Base-by-base conservation (phyloP, 2,888 invertebrate genomes). In the Scelioninae gen. 1 region DNA sequence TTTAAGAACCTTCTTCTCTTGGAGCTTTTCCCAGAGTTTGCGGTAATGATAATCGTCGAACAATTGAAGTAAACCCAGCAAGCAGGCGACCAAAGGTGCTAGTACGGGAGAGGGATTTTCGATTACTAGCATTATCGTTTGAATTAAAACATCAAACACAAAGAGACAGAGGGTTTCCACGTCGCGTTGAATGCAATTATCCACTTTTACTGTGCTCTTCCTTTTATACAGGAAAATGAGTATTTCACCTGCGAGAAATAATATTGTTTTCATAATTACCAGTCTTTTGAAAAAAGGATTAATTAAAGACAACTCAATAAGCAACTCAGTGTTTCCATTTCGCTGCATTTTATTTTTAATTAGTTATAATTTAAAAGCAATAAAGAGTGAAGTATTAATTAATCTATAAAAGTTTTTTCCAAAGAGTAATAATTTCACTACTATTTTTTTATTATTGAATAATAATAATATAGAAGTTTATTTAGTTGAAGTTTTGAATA, bases 41-140 rank as follows among this genome's bases (percentile, higher is more conserved):
- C 96, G 96, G 92, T 98, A 98, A 90, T 98, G 98, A 32, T 95
- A 96, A 84, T 97, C 97, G 86, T 96, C 96, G 89, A 98, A 94
- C 4, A 98, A 93, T 90, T 98, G 97, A 89, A 98, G 94, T 51
- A 97, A 94, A 0, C 97, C 97, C 29, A 98, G 94, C 15, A 98
- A 93, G 89, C 97, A 97, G 0, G 97, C 96, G 10, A 98, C 97
- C 91, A 98, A 93, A 85, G 96, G 95, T 3, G 97, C 96, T 90
- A 96, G 93, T 11, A 96, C 95, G 0, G 95, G 94, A 5, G 95
- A 94, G 23, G 95, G 96, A 38, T 96, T 95, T 83, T 97, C 96
- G 88, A 97, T 96, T 31, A 97, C 94, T 85, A 96, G 95, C 83
- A 97, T 93, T 5, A 97, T 96, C 0, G 97, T 96, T 90, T 97